Conservation (phyloP, 2,113 vertebrate genomes). For the Hemicordylus capensis region DNA sequence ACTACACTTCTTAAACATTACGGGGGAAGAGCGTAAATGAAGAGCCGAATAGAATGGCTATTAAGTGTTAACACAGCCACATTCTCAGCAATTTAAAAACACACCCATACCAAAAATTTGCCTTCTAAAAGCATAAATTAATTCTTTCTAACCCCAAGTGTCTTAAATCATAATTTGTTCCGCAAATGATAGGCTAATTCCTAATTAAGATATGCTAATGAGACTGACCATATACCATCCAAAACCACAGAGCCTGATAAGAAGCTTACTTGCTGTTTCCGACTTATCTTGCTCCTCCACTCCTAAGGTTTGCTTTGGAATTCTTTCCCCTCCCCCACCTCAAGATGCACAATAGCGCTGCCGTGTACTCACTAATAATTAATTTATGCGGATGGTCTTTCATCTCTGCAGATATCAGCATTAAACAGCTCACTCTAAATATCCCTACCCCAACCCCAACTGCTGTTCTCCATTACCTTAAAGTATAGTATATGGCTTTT, state of each 20-base stretch:
- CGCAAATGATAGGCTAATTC: constrained; percentile 54
- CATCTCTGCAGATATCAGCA: constrained; percentile 5
- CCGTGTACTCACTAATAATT: constrained; percentile 33
- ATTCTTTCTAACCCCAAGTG: constrained; percentile 49
- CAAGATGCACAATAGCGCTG: constrained; percentile 24
- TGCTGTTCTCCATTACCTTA: constrained; percentile 13
- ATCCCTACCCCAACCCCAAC: constrained; percentile 1
- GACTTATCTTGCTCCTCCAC: constrained; percentile 60
- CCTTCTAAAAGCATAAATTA: constrained; percentile 40
- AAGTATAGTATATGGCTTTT: not conserved
- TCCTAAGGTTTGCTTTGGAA: constrained; percentile 37
- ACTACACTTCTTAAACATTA: not conserved
- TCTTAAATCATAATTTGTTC: constrained; percentile 49
- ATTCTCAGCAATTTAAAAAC: constrained; percentile 13
- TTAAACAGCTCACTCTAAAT: constrained; percentile 15
- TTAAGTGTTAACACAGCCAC: not conserved
- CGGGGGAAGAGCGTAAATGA: not conserved
- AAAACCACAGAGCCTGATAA: constrained; percentile 43
- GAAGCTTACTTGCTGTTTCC: constrained; percentile 47
- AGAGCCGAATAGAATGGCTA: constrained; percentile 22
- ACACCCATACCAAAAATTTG: not conserved
- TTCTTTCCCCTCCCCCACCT: constrained; percentile 7
- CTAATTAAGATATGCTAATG: constrained; percentile 68
- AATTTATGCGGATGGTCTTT: constrained; percentile 16
- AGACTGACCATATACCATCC: constrained; percentile 46